Evolutionary conservation across 2,113 vertebrate genomes (phyloP).

Genomic region (Crotalus viridis): DNA sequence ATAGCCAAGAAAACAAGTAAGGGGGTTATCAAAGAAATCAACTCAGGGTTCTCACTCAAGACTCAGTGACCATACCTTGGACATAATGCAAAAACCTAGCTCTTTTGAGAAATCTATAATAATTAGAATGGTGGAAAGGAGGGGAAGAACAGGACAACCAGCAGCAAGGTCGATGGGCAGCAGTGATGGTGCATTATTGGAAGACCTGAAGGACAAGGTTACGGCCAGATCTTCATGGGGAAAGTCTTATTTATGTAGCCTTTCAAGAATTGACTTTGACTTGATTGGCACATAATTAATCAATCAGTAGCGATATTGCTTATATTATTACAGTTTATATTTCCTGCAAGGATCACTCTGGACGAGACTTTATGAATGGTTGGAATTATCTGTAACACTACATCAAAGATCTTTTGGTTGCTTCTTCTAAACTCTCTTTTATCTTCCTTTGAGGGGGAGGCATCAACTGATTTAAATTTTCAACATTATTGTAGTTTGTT

Average conservation of each 20-base stretch:
- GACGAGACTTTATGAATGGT: not conserved
- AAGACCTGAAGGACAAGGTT: not conserved
- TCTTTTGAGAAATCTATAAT: not conserved
- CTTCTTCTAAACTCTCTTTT: not conserved
- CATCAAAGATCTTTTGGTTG: not conserved
- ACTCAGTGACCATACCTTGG: not conserved
- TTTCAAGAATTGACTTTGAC: not conserved
- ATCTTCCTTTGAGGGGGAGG: not conserved
- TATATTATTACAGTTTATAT: not conserved
- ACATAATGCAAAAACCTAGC: not conserved
- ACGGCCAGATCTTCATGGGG: not conserved
- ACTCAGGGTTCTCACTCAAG: not conserved
- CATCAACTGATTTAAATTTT: not conserved
- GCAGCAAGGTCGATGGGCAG: not conserved
- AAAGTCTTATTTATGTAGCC: not conserved
- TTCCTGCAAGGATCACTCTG: not conserved
- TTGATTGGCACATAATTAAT: not conserved
- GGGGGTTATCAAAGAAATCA: not conserved
- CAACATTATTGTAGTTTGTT: not conserved
- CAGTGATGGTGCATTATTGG: not conserved
- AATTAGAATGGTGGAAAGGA: not conserved
- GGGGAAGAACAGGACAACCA: not conserved
- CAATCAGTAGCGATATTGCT: not conserved
- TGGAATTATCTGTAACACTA: not conserved
- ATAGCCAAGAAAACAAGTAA: not conserved